Evolutionary conservation across 2,797 vertebrate genomes (phyloP).

Genomic region (Malurus leucopterus): DNA sequence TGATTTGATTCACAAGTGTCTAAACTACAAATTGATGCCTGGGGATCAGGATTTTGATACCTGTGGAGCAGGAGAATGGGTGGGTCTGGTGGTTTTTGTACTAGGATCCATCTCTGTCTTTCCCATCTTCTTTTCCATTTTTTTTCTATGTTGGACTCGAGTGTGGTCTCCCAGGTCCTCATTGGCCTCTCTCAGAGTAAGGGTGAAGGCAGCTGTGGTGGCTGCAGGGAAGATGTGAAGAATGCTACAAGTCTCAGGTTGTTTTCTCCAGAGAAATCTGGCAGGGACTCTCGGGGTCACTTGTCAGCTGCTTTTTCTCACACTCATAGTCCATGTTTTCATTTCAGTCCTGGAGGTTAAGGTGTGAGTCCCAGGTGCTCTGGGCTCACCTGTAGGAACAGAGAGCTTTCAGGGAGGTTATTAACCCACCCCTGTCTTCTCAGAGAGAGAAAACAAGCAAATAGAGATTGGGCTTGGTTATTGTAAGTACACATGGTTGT

Average conservation of each 20-base stretch:
- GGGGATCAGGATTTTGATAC: neutral
- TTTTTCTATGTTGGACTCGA: neutral
- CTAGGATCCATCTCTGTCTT: neutral
- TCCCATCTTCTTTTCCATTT: neutral
- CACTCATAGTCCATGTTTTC: neutral
- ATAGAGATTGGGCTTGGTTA: neutral
- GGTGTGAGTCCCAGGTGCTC: neutral
- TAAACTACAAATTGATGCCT: neutral
- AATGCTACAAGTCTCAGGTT: neutral
- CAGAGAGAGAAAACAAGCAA: neutral
- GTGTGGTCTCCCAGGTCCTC: neutral
- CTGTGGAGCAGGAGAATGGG: neutral
- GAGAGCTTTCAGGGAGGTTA: neutral
- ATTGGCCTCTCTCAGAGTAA: neutral
- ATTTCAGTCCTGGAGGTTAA: neutral
- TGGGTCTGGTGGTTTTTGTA: neutral
- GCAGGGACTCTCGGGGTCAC: neutral
- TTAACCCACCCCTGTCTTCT: neutral
- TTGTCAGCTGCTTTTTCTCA: neutral
- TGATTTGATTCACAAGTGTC: neutral
- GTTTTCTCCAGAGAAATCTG: neutral
- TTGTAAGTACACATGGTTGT: neutral
- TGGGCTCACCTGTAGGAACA: accelerated
- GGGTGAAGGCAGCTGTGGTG: neutral
- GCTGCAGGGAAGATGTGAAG: neutral